phyloP scores from a whole-genome alignment of 2,888 invertebrate genomes.

The Nebria brevicollis region DNA sequence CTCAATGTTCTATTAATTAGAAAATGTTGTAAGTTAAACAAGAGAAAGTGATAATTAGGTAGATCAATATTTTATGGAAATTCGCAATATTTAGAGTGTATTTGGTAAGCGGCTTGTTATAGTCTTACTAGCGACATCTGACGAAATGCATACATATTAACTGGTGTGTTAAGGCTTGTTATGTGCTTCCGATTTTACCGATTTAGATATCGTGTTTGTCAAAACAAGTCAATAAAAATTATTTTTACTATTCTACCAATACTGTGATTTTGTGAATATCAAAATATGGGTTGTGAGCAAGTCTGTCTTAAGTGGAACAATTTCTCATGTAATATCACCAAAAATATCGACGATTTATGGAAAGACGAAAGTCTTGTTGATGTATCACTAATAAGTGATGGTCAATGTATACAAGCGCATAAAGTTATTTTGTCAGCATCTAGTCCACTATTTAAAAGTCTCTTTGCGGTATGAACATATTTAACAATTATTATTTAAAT shows the following conservation, averaged over 20 bases:
- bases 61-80: not conserved
- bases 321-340: constrained; percentile 42
- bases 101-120: not conserved
- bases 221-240: constrained; percentile 44
- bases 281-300: constrained; percentile 41
- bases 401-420: constrained; percentile 44
- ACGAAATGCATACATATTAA: not conserved
- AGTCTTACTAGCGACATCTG: not conserved
- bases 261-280: constrained; percentile 14
- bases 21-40: not conserved
- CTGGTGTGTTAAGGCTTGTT: not conserved
- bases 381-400: constrained; percentile 39
- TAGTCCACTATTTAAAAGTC: constrained; percentile 39
- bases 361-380: constrained; percentile 45
- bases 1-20: not conserved
- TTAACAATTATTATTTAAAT: not conserved
- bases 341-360: constrained; percentile 46
- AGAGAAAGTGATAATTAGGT: not conserved
- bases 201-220: constrained; percentile 3
- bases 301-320: constrained; percentile 44
- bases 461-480: constrained; percentile 37
- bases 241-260: constrained; percentile 16
- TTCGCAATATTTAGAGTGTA: too few relatives aligned
- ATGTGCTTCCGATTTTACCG: not conserved
- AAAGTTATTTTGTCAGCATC: constrained; percentile 43